Base-by-base conservation (phyloP, 2,888 invertebrate species). In the Chouioia cunea region DNA sequence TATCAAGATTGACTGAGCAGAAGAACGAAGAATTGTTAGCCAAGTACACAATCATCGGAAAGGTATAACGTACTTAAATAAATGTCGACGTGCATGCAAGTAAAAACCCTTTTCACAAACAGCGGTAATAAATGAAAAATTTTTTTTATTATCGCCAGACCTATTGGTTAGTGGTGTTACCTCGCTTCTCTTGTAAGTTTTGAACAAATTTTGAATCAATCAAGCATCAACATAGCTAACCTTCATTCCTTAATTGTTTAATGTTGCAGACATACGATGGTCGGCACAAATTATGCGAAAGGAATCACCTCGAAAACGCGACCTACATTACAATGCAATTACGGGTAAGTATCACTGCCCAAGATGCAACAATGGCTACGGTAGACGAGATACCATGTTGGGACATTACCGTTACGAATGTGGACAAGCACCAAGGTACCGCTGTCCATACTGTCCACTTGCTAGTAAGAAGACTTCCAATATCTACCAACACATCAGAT, bases 361-460 rank as follows among this genome's bases (percentile, higher is more conserved):
- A 8, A 82, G 79, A 63, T 86, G 86, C 76, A 83, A 84, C 77
- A 85, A 82, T 72, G 83, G 82, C 54, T 86, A 86, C 73, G 79
- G 82, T 18, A 81, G 84, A 57, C 79, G 83, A 27, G 82, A 84
- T 76, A 84, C 85, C 43, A 84, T 86, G 82, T 75, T 84, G 75
- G 80, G 81, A 46, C 86, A 86, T 75, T 83, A 79, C 74, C 82
- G 86, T 52, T 83, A 85, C 78, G 86, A 86, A 74, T 86, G 86
- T 70, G 84, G 85, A 20, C 81, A 83, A 76, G 82, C 82, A 14
- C 85, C 86, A 6, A 79, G 84, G 20, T 86, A 81, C 77, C 79
- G 81, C 69, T 86, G 86, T 62, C 83, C 85, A 6, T 81, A 85
- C 52, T 86, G 86, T 71, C 64, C 77, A 8, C 75, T 81, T 58